Percentiles rank a stretch among this genome's conserved stretches.
These are phyloP conservation scores for Platichthys flesus DNA, from an alignment of 2,113 vertebrate genomes.

Conservation along the genomic window DNA sequence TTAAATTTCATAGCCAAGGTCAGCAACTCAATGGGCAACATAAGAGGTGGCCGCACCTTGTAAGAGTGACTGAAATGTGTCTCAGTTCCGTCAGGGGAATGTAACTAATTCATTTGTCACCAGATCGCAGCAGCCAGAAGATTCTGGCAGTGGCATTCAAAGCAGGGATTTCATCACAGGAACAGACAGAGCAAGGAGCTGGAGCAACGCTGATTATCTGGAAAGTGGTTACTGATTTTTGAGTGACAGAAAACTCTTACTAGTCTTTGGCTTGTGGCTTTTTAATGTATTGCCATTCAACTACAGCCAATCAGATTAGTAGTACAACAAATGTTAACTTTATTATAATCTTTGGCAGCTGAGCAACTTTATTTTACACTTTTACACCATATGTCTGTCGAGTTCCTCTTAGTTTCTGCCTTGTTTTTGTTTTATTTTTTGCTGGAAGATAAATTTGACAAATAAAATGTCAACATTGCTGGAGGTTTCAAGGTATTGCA, in stretches of 20 bases:
- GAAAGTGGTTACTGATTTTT: slow-evolving; percentile 20
- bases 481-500: background rate
- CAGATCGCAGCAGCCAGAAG: slow-evolving; percentile 37
- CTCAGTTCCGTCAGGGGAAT: slow-evolving; percentile 48
- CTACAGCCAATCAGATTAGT: slow-evolving; percentile 25
- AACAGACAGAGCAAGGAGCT: background rate
- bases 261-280: slow-evolving; percentile 14
- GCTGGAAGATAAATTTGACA: background rate
- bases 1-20: slow-evolving; percentile 58
- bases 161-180: slow-evolving; percentile 21
- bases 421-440: background rate
- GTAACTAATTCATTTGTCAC: slow-evolving; percentile 62
- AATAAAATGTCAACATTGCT: background rate
- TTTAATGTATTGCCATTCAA: slow-evolving; percentile 23
- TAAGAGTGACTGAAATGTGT: slow-evolving; percentile 54
- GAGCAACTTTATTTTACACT: slow-evolving; percentile 6
- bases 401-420: background rate
- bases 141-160: slow-evolving; percentile 41
- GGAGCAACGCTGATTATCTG: background rate
- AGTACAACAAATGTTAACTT: background rate
- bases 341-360: slow-evolving; percentile 9
- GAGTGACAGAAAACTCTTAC: slow-evolving; percentile 10
- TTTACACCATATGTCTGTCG: background rate
- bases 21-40: slow-evolving; percentile 45
- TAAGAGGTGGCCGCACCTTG: slow-evolving; percentile 37